Percentiles rank a stretch among this genome's conserved stretches.
These are phyloP conservation scores for Desoria tigrina DNA, from an alignment of 2,888 invertebrate genomes.

Conservation along the genomic window DNA sequence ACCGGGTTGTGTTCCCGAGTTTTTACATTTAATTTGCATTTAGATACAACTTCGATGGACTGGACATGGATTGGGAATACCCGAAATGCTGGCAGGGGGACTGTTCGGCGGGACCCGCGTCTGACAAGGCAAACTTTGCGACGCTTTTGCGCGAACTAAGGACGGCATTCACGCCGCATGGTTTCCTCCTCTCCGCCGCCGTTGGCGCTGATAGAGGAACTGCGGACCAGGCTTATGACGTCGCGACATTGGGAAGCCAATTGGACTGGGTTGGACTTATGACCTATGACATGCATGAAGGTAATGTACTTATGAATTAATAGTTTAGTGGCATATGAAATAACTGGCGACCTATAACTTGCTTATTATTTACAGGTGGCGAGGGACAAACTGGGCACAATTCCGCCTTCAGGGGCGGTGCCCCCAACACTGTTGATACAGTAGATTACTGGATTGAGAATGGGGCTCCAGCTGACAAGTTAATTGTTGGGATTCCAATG, in stretches of 20 bases:
- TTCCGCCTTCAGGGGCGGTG: conserved; percentile 72
- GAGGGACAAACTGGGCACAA: conserved; percentile 79
- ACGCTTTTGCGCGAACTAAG: conserved; percentile 61
- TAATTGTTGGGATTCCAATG: conserved; percentile 78
- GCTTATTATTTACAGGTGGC: conserved; percentile 55
- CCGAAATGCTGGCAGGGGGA: conserved; percentile 92
- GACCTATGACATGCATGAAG: conserved; percentile 57
- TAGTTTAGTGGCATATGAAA: too few species aligned
- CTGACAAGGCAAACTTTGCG: conserved; percentile 77
- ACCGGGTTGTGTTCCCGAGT: too few species aligned
- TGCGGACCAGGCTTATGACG: conserved; percentile 54
- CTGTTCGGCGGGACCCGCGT: conserved; percentile 74
- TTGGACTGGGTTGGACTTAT: conserved; percentile 56
- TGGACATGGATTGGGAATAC: conserved; percentile 90
- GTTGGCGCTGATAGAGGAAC: conserved; percentile 45
- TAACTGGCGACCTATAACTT: too few species aligned
- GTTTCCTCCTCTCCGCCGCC: conserved; percentile 47
- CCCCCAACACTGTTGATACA: conserved; percentile 16
- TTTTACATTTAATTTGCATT: conserved; percentile 80
- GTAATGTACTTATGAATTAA: too few species aligned
- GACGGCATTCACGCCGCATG: conserved; percentile 43
- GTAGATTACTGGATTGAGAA: conserved; percentile 27
- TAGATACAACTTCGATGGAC: conserved; percentile 84
- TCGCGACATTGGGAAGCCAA: conserved; percentile 51
- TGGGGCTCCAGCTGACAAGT: conserved; percentile 70